A percentile compares a stretch with the other conserved stretches of the same genome.
phyloP scores from a whole-genome alignment of 2,113 vertebrate genomes.

The Ameiurus melas region DNA sequence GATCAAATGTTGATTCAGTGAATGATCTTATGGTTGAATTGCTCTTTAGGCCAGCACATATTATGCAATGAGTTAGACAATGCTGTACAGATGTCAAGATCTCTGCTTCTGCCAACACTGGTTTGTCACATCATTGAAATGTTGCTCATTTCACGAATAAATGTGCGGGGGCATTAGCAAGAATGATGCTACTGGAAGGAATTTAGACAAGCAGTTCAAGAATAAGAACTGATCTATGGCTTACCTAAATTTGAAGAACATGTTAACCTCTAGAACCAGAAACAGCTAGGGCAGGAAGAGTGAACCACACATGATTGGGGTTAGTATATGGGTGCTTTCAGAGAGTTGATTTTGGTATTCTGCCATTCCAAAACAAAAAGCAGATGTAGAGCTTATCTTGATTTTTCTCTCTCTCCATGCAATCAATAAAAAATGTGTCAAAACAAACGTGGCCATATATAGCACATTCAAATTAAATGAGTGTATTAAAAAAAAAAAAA shows the following conservation, averaged over 20 bases:
- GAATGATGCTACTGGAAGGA: slow-evolving; percentile 38
- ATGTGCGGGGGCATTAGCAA: not conserved
- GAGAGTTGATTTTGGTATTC: slow-evolving; percentile 57
- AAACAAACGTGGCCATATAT: slow-evolving; percentile 32
- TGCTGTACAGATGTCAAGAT: not conserved
- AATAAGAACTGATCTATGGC: slow-evolving; percentile 56
- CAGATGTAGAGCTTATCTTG: slow-evolving; percentile 46
- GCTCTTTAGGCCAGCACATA: not conserved
- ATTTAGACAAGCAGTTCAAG: slow-evolving; percentile 54
- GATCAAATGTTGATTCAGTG: slow-evolving; percentile 17
- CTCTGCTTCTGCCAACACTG: not conserved
- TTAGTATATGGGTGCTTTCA: slow-evolving; percentile 47
- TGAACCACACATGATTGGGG: slow-evolving; percentile 53
- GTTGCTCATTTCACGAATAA: not conserved
- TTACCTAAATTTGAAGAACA: slow-evolving; percentile 55
- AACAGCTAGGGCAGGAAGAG: slow-evolving; percentile 57
- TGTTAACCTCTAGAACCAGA: slow-evolving; percentile 57
- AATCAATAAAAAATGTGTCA: slow-evolving; percentile 61
- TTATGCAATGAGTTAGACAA: not conserved
- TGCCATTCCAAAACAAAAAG: slow-evolving; percentile 52
- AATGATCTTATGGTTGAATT: not conserved
- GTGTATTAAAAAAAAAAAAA: not conserved
- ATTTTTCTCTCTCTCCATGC: slow-evolving; percentile 37
- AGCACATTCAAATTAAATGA: not conserved
- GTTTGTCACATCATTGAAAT: slow-evolving; percentile 21